These are phyloP conservation scores for Synanthedon myopaeformis DNA, from an alignment of 2,888 invertebrate genomes.

Conservation along the genomic window DNA sequence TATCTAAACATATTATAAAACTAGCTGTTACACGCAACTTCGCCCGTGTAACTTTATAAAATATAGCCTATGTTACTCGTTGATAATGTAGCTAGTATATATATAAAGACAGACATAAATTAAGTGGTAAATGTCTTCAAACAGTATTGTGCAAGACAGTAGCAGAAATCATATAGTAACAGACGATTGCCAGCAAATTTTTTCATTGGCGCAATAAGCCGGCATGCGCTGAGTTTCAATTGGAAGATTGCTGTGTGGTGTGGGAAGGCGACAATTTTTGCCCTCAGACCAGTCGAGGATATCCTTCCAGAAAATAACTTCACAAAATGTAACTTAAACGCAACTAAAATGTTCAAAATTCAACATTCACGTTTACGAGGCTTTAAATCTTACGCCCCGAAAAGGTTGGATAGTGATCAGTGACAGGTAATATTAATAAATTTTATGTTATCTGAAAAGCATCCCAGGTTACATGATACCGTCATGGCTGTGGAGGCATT, in stretches of 20 bases:
- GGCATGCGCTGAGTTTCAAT: conserved; percentile 55
- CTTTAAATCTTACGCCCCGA: background rate
- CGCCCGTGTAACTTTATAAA: no score
- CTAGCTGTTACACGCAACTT: no score
- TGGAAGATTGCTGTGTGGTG: conserved; percentile 57
- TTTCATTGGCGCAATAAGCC: conserved; percentile 65
- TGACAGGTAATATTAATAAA: conserved; percentile 16
- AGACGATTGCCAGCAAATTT: conserved; percentile 44
- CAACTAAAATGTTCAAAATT: conserved; percentile 3
- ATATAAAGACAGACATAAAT: background rate
- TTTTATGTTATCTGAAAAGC: conserved; percentile 25
- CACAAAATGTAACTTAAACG: conserved; percentile 24
- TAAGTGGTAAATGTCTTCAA: conserved; percentile 7
- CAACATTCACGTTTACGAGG: background rate
- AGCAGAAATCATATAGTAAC: conserved; percentile 10
- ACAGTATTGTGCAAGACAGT: conserved; percentile 5
- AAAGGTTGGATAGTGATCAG: background rate
- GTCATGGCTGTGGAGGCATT: conserved; percentile 25
- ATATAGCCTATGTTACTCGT: no score
- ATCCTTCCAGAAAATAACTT: conserved; percentile 65
- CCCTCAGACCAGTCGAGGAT: conserved; percentile 53
- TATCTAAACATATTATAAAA: no score
- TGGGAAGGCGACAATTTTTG: conserved; percentile 60
- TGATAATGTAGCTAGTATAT: no score
- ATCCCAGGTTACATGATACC: conserved; percentile 3